phyloP scores from a whole-genome alignment of 2,888 invertebrate species.

The Callinectes sapidus region DNA sequence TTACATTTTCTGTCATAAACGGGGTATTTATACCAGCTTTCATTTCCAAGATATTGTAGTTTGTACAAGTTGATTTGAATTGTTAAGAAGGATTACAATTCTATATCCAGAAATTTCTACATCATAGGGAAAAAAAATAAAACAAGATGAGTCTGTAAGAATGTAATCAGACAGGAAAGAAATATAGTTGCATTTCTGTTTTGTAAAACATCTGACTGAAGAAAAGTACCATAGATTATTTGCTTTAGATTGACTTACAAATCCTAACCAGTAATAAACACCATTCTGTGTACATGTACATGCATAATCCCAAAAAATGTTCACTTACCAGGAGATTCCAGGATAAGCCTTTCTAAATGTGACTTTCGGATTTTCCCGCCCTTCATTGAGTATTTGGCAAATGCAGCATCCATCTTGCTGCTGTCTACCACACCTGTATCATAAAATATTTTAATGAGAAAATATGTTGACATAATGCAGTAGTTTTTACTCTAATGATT shows the following conservation, averaged over 20 bases:
- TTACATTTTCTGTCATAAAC: conserved; percentile 9
- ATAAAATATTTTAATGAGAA: not conserved
- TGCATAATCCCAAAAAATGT: not conserved
- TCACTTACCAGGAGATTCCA: conserved; percentile 35
- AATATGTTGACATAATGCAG: not conserved
- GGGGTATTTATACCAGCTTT: not conserved
- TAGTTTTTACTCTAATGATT: not conserved
- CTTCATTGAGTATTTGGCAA: conserved; percentile 31
- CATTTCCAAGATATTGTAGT: not conserved
- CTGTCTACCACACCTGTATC: not conserved
- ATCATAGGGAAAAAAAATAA: not conserved
- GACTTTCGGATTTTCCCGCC: conserved; percentile 58
- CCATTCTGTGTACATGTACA: not conserved
- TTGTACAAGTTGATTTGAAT: not conserved
- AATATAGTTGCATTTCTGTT: not conserved
- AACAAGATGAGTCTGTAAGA: not conserved
- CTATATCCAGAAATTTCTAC: not conserved
- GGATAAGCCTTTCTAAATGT: conserved; percentile 47
- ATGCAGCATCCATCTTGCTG: conserved; percentile 11
- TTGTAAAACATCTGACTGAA: not conserved
- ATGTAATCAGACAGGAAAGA: not conserved
- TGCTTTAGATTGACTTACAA: not conserved
- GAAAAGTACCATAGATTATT: not conserved
- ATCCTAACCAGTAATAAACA: not conserved
- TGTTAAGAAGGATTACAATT: too few relatives aligned